Conservation (phyloP, 2,797 vertebrate genomes). For the Trachurus trachurus region DNA sequence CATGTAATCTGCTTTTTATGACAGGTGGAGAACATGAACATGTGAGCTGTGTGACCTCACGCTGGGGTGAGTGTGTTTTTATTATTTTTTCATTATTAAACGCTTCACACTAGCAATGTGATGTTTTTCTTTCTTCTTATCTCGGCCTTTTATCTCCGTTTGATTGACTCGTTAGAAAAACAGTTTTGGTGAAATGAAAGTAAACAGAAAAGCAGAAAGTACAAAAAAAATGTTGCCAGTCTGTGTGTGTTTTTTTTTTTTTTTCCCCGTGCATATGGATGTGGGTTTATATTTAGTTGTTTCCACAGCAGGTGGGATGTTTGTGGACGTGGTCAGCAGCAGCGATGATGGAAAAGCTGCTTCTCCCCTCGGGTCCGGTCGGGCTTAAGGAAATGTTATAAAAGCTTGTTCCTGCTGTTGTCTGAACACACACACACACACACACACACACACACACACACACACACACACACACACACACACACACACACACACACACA, state of each 20-base stretch:
- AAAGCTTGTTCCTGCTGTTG: neutral
- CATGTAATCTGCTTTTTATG: constrained; percentile 45
- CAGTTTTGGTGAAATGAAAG: neutral
- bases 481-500: neutral
- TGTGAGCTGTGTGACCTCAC: constrained; percentile 11
- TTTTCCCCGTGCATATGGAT: neutral
- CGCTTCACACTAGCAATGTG: too few relatives aligned
- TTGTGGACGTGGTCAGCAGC: constrained; percentile 19
- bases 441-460: too few relatives aligned
- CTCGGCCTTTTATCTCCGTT: neutral
- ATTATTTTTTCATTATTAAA: neutral
- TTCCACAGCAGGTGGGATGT: constrained; percentile 23
- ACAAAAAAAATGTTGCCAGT: neutral
- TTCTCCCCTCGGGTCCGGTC: neutral
- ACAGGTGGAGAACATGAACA: constrained; percentile 40
- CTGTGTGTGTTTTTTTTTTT: neutral
- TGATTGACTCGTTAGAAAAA: neutral
- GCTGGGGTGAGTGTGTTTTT: constrained; percentile 35
- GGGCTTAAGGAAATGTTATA: constrained; percentile 1
- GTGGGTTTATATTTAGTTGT: neutral
- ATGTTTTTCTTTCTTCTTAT: neutral
- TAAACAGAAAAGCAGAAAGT: neutral
- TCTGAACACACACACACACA: neutral
- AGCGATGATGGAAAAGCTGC: constrained; percentile 6
- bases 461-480: too few relatives aligned